These are phyloP conservation scores for Drosophila mimetica DNA, from an alignment of 2,888 invertebrate species.

Conservation along the genomic window DNA sequence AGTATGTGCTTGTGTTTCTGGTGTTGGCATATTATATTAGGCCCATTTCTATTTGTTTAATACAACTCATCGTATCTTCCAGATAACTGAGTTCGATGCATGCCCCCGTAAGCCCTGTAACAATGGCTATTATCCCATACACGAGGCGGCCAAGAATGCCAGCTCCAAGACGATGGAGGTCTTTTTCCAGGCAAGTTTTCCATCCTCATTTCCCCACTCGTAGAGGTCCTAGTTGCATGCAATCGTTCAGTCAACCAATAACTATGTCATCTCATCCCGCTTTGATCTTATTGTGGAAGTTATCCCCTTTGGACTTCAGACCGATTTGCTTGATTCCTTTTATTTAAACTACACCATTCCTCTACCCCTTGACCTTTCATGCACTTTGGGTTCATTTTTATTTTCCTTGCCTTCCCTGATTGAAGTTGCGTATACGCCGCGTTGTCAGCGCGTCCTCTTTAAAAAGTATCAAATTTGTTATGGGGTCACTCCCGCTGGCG, in stretches of 20 bases:
- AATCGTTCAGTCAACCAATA: conserved; percentile 4
- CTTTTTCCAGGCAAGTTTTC: conserved; percentile 86
- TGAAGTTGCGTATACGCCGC: conserved; percentile 48
- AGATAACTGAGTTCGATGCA: conserved; percentile 93
- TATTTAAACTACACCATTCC: background rate
- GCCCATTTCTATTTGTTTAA: conserved; percentile 11
- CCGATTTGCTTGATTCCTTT: conserved; percentile 22
- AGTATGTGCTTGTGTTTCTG: conserved; percentile 27
- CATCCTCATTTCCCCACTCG: background rate
- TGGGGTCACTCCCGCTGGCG: conserved; percentile 13
- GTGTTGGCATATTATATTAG: conserved; percentile 11
- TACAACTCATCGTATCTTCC: conserved; percentile 72
- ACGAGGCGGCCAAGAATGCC: conserved; percentile 95
- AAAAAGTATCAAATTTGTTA: conserved; percentile 63
- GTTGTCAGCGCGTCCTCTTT: conserved; percentile 42
- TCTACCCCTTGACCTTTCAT: conserved; percentile 46
- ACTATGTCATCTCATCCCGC: conserved; percentile 29
- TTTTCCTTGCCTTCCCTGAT: conserved; percentile 19
- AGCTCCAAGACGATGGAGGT: conserved; percentile 94
- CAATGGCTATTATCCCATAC: conserved; percentile 96
- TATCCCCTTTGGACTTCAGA: conserved; percentile 49
- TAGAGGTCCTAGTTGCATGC: conserved; percentile 9
- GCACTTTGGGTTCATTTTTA: conserved; percentile 38
- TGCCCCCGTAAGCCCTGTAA: conserved; percentile 91
- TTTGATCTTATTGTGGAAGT: conserved; percentile 43